A percentile compares a stretch with the other conserved stretches of the same genome.
These are phyloP conservation scores for Geotrupes spiniger DNA, from an alignment of 2,888 invertebrate species.

Conservation along the genomic window DNA sequence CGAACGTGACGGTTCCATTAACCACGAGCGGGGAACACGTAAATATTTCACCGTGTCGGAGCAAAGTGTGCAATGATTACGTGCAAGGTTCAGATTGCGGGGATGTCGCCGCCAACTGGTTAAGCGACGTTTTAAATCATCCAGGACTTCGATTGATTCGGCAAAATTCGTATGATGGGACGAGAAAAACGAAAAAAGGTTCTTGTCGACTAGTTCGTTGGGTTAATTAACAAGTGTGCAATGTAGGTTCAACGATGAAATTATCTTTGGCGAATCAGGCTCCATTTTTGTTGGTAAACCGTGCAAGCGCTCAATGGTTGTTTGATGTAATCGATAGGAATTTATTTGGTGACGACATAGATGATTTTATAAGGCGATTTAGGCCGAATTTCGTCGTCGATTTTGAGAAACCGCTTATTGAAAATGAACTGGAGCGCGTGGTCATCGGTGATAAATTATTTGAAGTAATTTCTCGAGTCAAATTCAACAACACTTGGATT, in stretches of 20 bases:
- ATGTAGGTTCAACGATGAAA: conserved; percentile 37
- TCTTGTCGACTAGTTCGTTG: no score
- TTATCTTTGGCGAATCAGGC: conserved; percentile 78
- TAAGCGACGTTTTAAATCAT: conserved; percentile 67
- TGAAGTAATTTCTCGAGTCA: conserved; percentile 52
- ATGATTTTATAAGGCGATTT: conserved; percentile 73
- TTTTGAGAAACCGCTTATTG: conserved; percentile 70
- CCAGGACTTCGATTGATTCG: conserved; percentile 68
- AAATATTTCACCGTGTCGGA: conserved; percentile 58
- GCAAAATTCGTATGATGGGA: conserved; percentile 50
- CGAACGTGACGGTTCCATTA: conserved; percentile 55
- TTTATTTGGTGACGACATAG: conserved; percentile 52
- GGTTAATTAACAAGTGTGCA: no score
- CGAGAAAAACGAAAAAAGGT: conserved; percentile 34
- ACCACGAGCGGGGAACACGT: conserved; percentile 34
- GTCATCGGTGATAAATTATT: conserved; percentile 64
- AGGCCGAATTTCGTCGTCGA: conserved; percentile 87
- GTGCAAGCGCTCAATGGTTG: conserved; percentile 73
- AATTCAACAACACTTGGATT: no score
- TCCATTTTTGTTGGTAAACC: conserved; percentile 80
- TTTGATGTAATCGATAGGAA: conserved; percentile 58
- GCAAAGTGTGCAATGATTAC: conserved; percentile 82
- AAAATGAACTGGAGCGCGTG: conserved; percentile 68
- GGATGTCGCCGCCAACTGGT: conserved; percentile 74
- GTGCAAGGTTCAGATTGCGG: conserved; percentile 84